Evolutionary conservation across 2,888 invertebrate species (phyloP).

Genomic region (Cremastobaeus sp.): DNA sequence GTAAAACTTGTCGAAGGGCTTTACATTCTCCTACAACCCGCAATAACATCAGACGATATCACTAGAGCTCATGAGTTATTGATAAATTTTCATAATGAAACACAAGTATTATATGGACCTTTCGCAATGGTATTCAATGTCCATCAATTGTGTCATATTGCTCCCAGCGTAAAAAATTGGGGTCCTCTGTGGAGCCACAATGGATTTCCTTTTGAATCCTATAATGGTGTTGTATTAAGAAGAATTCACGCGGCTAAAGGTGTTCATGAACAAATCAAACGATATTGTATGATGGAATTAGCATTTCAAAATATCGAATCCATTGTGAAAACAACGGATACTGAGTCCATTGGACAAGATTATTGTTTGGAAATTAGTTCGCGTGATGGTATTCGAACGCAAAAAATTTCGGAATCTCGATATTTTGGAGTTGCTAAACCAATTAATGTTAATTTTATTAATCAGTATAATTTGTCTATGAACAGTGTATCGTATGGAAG

Average conservation of each 20-base stretch:
- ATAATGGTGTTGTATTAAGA: background rate
- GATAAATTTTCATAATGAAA: no score
- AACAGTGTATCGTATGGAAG: background rate
- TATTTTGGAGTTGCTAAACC: background rate
- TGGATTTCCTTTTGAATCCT: constrained; percentile 1
- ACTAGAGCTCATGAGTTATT: no score
- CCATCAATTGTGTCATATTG: background rate
- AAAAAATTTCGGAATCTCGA: background rate
- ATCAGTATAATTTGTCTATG: background rate
- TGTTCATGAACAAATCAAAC: background rate
- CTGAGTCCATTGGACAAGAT: background rate
- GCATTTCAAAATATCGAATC: background rate
- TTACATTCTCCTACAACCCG: background rate
- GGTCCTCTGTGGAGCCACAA: background rate
- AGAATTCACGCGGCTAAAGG: constrained; percentile 1
- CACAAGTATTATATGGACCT: background rate
- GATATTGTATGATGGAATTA: background rate
- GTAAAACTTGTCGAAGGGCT: background rate
- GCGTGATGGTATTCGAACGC: background rate
- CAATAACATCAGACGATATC: background rate
- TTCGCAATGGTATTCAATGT: background rate
- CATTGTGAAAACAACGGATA: background rate
- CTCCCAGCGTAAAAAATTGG: background rate
- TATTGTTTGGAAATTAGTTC: background rate
- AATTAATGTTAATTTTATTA: background rate